Evolutionary conservation across 2,888 invertebrate species (phyloP).

Genomic region (Caenorhabditis sinica): DNA sequence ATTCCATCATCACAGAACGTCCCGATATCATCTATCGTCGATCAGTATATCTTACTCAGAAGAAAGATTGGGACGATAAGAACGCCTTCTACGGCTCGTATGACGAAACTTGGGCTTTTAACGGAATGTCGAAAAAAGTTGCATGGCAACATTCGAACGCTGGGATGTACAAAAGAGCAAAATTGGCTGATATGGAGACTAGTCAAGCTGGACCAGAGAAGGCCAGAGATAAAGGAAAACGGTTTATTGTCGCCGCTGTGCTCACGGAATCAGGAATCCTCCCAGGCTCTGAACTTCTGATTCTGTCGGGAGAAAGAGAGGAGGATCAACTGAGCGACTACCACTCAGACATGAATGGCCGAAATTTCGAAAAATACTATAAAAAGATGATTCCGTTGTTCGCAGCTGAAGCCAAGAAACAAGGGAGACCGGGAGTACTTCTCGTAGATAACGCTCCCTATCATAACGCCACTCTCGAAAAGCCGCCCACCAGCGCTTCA

Average conservation of each 20-base stretch:
- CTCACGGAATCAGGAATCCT: not conserved
- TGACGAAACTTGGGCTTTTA: constrained; percentile 10
- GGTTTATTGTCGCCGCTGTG: not conserved
- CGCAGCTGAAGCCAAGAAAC: not conserved
- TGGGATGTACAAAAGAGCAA: not conserved
- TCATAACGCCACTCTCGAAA: not conserved
- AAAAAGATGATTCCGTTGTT: not conserved
- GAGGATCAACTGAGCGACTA: not conserved
- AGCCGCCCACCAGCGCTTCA: not conserved
- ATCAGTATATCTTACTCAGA: not conserved
- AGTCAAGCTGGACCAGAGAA: not conserved
- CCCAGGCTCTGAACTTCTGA: not conserved
- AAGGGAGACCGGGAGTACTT: not conserved
- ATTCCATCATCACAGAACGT: not conserved
- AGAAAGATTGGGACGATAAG: not conserved
- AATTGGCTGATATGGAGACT: not conserved
- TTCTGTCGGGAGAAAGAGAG: not conserved
- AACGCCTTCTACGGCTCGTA: not conserved
- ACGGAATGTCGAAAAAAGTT: not conserved
- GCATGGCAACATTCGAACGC: not conserved
- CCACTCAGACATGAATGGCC: not conserved
- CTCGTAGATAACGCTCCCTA: not conserved
- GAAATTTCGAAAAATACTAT: not conserved
- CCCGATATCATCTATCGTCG: not conserved
- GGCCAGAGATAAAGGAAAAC: not conserved